Evolutionary conservation across 2,888 invertebrate genomes (phyloP).

Genomic region (Caenorhabditis drosophilae): DNA sequence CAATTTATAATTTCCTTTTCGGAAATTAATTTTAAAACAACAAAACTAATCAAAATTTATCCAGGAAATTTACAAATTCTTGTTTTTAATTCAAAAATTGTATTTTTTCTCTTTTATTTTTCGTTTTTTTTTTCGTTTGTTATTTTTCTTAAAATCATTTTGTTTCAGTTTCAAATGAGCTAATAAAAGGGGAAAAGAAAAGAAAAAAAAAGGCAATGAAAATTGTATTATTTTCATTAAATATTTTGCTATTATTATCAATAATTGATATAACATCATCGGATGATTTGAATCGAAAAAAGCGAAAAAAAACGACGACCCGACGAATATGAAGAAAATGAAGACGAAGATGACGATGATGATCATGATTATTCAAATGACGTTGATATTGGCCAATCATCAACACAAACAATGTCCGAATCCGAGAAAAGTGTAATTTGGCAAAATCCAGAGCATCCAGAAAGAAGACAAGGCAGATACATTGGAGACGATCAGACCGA

Average conservation of each 20-base stretch:
- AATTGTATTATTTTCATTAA: background rate
- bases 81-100: too few species aligned
- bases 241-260: background rate
- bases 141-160: background rate
- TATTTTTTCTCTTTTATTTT: conserved; percentile 5
- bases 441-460: conserved; percentile 50
- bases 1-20: too few species aligned
- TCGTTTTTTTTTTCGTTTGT: background rate
- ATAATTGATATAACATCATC: too few species aligned
- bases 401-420: conserved; percentile 11
- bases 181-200: background rate
- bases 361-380: conserved; percentile 10
- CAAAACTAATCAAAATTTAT: too few species aligned
- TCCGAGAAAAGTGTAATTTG: conserved; percentile 21
- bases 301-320: background rate
- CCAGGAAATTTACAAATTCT: too few species aligned
- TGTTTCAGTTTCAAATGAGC: conserved; percentile 3
- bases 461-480: conserved; percentile 33
- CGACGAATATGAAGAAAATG: conserved; percentile 2
- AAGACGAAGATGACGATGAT: conserved; percentile 13
- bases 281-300: background rate
- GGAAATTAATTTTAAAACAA: too few species aligned
- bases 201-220: background rate
- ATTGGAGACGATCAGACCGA: conserved; percentile 44
- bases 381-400: conserved; percentile 6